A percentile compares a stretch with the other conserved stretches of the same genome.
Conservation (phyloP, 2,113 vertebrate genomes). For the Callocephalon fimbriatum region DNA sequence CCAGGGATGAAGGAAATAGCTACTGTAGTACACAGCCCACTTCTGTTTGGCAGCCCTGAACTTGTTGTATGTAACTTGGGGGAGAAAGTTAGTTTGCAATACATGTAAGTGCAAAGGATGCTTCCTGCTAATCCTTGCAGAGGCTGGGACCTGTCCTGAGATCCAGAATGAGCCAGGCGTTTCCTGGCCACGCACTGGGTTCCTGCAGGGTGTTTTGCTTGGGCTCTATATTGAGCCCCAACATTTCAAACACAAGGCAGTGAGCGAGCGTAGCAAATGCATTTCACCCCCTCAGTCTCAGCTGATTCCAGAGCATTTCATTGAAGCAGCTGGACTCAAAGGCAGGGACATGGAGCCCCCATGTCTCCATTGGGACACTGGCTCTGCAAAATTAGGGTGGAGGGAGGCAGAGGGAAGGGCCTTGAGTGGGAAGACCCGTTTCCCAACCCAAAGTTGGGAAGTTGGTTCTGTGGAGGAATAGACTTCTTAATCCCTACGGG, state of each 20-base stretch:
- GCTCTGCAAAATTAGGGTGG: not conserved
- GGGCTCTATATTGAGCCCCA: not conserved
- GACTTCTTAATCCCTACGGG: not conserved
- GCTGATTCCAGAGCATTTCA: not conserved
- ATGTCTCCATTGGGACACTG: rapidly evolving
- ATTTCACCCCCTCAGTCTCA: not conserved
- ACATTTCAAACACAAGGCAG: not conserved
- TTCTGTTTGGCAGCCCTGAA: not conserved
- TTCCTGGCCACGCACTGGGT: not conserved
- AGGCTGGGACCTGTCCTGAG: not conserved
- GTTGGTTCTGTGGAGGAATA: not conserved
- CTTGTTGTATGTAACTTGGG: not conserved
- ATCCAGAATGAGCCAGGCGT: rapidly evolving
- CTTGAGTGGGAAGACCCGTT: not conserved
- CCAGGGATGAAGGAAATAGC: not conserved
- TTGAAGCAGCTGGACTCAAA: not conserved
- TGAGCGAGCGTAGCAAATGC: not conserved
- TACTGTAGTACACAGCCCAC: not conserved
- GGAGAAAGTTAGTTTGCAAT: not conserved
- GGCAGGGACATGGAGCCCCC: rapidly evolving
- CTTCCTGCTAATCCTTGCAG: not conserved
- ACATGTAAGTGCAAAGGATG: not conserved
- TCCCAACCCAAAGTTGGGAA: not conserved
- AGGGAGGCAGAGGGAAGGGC: not conserved
- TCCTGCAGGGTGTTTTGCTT: not conserved